Evolutionary conservation across 2,113 vertebrate genomes (phyloP).

Genomic region (Syngnathoides biaculeatus): DNA sequence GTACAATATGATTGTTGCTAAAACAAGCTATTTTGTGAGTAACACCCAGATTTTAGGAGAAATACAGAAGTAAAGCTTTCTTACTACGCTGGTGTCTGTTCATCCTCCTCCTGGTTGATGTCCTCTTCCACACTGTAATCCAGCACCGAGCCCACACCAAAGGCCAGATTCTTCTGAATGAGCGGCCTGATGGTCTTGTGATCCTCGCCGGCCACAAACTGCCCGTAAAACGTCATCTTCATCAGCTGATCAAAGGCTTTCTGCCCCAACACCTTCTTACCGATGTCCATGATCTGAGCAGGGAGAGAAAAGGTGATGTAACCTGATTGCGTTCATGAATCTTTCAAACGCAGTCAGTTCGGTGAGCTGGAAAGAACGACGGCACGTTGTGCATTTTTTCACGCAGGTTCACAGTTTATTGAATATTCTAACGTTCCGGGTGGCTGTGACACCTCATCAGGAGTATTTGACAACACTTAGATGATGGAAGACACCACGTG

Average conservation of each 20-base stretch:
- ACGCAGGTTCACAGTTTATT: not conserved
- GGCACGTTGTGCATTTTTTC: not conserved
- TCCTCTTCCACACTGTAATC: conserved; percentile 89
- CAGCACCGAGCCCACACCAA: conserved; percentile 84
- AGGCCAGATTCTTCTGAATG: conserved; percentile 78
- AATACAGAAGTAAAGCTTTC: conserved; percentile 15
- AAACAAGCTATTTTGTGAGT: not conserved
- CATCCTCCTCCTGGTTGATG: conserved; percentile 68
- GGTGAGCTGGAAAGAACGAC: not conserved
- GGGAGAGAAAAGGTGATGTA: not conserved
- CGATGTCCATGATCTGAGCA: conserved; percentile 74
- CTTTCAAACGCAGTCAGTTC: not conserved
- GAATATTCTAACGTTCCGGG: not conserved
- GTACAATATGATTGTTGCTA: not conserved
- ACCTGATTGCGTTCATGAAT: not conserved
- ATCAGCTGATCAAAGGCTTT: conserved; percentile 79
- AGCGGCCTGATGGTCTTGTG: conserved; percentile 81
- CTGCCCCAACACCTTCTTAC: conserved; percentile 77
- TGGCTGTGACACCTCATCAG: not conserved
- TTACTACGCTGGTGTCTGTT: conserved; percentile 74
- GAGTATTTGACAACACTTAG: not conserved
- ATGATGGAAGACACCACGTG: not conserved
- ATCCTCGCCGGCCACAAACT: conserved; percentile 92
- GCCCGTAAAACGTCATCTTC: conserved; percentile 93
- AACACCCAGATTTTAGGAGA: not conserved